Base-by-base conservation (phyloP, 2,797 vertebrate species). In the Botia almorhae region DNA sequence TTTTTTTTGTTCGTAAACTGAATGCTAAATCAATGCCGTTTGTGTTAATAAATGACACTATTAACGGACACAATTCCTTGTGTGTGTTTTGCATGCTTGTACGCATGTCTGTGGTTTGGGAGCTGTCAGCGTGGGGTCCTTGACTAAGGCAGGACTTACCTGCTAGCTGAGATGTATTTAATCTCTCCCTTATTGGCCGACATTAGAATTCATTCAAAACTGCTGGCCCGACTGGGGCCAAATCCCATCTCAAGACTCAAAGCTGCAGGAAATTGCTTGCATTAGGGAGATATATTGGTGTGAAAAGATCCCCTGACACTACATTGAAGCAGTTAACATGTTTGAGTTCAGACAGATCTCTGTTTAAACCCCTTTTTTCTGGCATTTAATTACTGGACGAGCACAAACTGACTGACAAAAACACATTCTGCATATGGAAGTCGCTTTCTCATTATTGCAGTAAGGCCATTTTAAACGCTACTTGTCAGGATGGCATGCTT, bases 211-310 rank as follows among this genome's bases (percentile, higher is more conserved):
- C 87, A 72, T 89, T 89, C 65, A 87, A 81, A 90, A 92, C 85
- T 89, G 84, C 87, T 58, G 82, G 60, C 26, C 87, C 90, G 86
- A 81, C 84, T 88, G 88, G 89, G 91, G 90, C 93, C 90, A 93
- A 89, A 90, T 90, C 89, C 89, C 86, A 85, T 90, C 90, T 89
- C 76, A 84, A 85, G 87, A 86, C 89, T 90, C 87, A 92, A 93
- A 93, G 92, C 93, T 93, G 87, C 92, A 94, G 93, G 93, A 94
- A 94, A 94, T 94, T 94, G 92, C 92, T 87, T 86, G 92, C 88
- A 93, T 94, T 94, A 93, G 87, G 88, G 89, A 94, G 92, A 94
- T 92, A 91, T 92, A 94, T 93, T 92, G 91, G 90, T 94, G 91
- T 92, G 91, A 93, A 93, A 92, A 93, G 88, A 92, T 89, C 91